Evolutionary conservation across 35 echinoderm and acorn worm genomes (phyloP).

Genomic region (Patiria miniata): DNA sequence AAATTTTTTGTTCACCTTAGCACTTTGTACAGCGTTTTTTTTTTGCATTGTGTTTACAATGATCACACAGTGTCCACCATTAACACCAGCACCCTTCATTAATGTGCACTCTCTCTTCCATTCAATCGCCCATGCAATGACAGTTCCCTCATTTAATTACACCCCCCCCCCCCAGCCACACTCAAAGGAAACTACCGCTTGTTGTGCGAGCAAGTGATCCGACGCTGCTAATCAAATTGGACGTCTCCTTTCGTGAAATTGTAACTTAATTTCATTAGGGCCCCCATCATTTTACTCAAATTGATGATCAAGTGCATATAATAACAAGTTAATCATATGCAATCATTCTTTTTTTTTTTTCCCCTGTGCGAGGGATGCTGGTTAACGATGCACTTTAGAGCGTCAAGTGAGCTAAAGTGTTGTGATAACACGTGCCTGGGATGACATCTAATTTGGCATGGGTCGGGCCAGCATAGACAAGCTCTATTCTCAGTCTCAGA

Average conservation of each 20-base stretch:
- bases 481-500: too few species aligned
- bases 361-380: background rate
- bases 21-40: background rate
- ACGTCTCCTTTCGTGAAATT: conserved; percentile 8
- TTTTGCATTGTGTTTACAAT: too few species aligned
- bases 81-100: too few species aligned
- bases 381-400: background rate
- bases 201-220: conserved; percentile 5
- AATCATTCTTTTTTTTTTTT: background rate
- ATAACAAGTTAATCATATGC: conserved; percentile 23
- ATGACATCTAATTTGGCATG: background rate
- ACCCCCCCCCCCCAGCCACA: background rate
- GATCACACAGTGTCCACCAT: too few species aligned
- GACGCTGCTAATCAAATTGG: background rate
- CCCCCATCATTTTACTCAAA: conserved; percentile 21
- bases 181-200: conserved; percentile 14
- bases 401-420: background rate
- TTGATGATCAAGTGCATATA: conserved; percentile 29
- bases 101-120: too few species aligned
- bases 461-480: too few species aligned
- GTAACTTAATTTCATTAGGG: conserved; percentile 31
- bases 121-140: too few species aligned
- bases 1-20: background rate
- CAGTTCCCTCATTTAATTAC: conserved; percentile 6
- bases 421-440: background rate